Percentiles rank a stretch among this genome's conserved stretches.
These are phyloP conservation scores for Heliconius ethilla DNA, from an alignment of 2,888 invertebrate species.

Conservation along the genomic window DNA sequence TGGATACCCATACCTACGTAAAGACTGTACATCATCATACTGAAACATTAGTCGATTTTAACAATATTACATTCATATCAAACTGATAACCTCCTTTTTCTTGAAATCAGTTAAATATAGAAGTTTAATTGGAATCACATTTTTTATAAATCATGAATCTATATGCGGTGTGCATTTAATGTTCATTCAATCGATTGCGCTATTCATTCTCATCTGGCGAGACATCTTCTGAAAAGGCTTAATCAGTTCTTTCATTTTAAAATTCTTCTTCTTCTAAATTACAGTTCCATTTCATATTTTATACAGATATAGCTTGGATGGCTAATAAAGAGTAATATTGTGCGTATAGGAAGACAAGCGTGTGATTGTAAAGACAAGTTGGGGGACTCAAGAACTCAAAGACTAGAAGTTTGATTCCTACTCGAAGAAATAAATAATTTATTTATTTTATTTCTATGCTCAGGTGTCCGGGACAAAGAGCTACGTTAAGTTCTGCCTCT, in stretches of 20 bases:
- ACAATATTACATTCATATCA: not conserved
- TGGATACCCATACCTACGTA: too few relatives aligned
- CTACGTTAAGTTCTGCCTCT: too few relatives aligned
- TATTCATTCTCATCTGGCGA: constrained; percentile 7
- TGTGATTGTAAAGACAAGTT: too few relatives aligned
- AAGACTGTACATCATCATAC: not conserved
- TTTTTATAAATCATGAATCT: not conserved
- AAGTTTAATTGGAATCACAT: not conserved
- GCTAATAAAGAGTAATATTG: not conserved
- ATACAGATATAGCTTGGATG: not conserved
- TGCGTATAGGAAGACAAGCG: too few relatives aligned
- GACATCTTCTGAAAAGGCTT: constrained; percentile 15
- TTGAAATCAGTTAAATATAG: not conserved
- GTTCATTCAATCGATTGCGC: constrained; percentile 12
- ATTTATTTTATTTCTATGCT: not conserved
- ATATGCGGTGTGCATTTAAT: constrained; percentile 14
- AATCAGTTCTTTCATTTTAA: constrained; percentile 16
- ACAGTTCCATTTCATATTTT: not conserved
- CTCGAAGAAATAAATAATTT: not conserved
- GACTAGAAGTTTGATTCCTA: not conserved
- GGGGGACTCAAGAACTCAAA: too few relatives aligned
- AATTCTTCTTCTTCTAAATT: not conserved
- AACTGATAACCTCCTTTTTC: not conserved
- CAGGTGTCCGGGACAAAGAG: not conserved
- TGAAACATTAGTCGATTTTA: not conserved